Evolutionary conservation across 1,140 invertebrate species (phyloP).

Genomic region (Dendrolimus punctatus): DNA sequence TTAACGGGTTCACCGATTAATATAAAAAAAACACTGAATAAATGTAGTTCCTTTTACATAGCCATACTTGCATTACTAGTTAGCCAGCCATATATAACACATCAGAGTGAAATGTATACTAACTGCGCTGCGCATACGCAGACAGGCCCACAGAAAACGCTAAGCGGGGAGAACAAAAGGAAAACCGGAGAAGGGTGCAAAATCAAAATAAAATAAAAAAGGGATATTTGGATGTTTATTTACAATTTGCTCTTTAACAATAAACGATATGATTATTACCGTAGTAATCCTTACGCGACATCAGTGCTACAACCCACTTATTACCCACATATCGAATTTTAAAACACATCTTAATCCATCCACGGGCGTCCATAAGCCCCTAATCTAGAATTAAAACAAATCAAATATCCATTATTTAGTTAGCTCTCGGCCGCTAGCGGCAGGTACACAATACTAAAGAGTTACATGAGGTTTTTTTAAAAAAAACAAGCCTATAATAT

Average conservation of each 20-base stretch:
- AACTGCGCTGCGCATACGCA: slow-evolving; percentile 20
- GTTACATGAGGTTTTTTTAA: slow-evolving; percentile 38
- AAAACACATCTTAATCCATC: slow-evolving; percentile 46
- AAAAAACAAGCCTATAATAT: slow-evolving; percentile 24
- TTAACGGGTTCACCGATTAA: too few species aligned
- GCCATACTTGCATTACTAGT: too few species aligned
- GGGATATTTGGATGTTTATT: slow-evolving; percentile 69
- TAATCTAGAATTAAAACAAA: slow-evolving; percentile 52
- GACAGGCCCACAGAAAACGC: slow-evolving; percentile 16
- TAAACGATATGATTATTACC: slow-evolving; percentile 62
- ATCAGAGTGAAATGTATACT: slow-evolving; percentile 10
- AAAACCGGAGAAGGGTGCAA: slow-evolving; percentile 16
- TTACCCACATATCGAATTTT: slow-evolving; percentile 53
- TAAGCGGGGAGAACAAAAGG: slow-evolving; percentile 7
- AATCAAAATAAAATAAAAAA: slow-evolving; percentile 66
- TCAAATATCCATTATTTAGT: slow-evolving; percentile 50
- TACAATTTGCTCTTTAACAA: slow-evolving; percentile 63
- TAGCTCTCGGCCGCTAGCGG: slow-evolving; percentile 39
- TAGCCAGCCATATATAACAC: background rate
- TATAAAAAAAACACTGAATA: too few species aligned
- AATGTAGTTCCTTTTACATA: too few species aligned
- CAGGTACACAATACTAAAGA: slow-evolving; percentile 25
- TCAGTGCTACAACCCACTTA: slow-evolving; percentile 54
- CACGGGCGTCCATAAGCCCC: slow-evolving; percentile 40
- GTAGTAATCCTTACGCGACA: slow-evolving; percentile 60